Evolutionary conservation across 2,888 invertebrate species (phyloP).

Genomic region (Ecdyonurus torrentis): DNA sequence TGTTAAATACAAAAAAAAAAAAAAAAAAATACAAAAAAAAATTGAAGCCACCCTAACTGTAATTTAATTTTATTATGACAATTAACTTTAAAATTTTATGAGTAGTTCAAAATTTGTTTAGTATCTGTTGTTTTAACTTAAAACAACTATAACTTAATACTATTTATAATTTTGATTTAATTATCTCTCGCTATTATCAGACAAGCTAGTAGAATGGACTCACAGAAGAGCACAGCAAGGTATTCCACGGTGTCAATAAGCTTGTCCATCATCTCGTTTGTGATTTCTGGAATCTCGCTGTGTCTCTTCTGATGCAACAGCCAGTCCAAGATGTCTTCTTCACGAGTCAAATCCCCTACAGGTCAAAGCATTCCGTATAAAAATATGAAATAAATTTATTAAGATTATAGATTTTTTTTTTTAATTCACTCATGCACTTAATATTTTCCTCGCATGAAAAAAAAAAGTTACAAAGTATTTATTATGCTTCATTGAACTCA

Average conservation of each 20-base stretch:
- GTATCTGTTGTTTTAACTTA: conserved; percentile 1
- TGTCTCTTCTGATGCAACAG: conserved; percentile 77
- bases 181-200: background rate
- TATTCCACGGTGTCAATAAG: conserved; percentile 63
- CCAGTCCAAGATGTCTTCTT: conserved; percentile 81
- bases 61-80: background rate
- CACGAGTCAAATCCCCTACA: conserved; percentile 71
- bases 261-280: conserved; percentile 86
- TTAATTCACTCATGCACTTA: no score
- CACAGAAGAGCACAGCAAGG: conserved; percentile 82
- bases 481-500: background rate
- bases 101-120: no score
- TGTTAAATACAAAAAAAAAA: no score
- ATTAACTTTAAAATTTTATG: no score
- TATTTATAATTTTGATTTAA: conserved; percentile 7
- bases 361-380: no score
- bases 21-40: no score
- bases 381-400: no score
- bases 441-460: background rate
- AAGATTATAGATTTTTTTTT: no score
- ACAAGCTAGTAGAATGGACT: conserved; percentile 28
- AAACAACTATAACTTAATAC: background rate
- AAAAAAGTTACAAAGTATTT: background rate
- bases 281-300: conserved; percentile 80
- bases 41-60: no score